phyloP scores from a whole-genome alignment of 2,888 invertebrate genomes.

The Chaetogeoica ovagalla region DNA sequence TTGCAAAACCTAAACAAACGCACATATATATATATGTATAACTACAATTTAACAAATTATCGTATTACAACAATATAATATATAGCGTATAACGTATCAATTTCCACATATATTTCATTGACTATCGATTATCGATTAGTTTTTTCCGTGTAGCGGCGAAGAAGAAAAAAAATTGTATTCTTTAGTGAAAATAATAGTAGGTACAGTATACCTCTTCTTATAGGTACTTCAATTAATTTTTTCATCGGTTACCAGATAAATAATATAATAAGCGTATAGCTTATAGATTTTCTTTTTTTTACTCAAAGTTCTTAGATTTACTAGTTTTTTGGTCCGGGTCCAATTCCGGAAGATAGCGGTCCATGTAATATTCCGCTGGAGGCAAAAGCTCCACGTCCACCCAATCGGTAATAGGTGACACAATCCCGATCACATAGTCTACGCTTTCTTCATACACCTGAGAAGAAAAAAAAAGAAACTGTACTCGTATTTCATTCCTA shows the following conservation, averaged over 20 bases:
- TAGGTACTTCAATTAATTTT: no score
- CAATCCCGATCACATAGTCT: constrained; percentile 13
- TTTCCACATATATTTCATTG: no score
- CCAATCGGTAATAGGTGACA: constrained; percentile 26
- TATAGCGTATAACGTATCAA: no score
- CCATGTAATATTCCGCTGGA: constrained; percentile 18
- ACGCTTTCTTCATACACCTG: constrained; percentile 20
- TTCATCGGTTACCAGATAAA: no score
- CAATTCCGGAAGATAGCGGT: constrained; percentile 31
- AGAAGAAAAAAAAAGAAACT: background rate
- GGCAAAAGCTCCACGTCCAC: constrained; percentile 17
- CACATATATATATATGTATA: no score
- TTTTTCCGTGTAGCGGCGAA: no score
- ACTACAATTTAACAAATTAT: background rate
- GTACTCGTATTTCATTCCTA: no score
- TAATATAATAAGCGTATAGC: no score
- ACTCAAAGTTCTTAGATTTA: background rate
- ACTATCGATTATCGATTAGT: no score
- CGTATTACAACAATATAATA: no score
- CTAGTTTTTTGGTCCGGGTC: background rate
- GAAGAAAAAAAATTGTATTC: background rate
- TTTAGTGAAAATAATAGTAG: background rate
- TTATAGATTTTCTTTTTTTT: no score
- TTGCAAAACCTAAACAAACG: no score
- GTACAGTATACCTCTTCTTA: background rate